A percentile compares a stretch with the other conserved stretches of the same genome.
Evolutionary conservation across 2,888 invertebrate species (phyloP).

Genomic region (Lamproptera curius): DNA sequence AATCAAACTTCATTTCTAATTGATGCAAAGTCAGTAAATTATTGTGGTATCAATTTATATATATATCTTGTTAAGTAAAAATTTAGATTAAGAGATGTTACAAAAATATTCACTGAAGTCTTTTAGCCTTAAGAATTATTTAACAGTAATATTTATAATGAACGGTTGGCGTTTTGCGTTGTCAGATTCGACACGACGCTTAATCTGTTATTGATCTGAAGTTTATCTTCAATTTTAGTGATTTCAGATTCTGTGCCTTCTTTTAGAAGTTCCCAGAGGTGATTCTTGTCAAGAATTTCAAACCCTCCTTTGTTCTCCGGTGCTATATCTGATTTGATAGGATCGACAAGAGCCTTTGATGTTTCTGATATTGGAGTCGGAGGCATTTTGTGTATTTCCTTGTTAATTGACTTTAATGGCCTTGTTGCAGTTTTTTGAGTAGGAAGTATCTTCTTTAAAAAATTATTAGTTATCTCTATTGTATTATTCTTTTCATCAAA

Average conservation of each 20-base stretch:
- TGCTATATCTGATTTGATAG: conserved; percentile 54
- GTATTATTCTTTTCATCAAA: conserved; percentile 31
- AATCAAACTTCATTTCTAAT: too few species aligned
- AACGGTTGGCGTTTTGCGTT: conserved; percentile 55
- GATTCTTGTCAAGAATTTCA: conserved; percentile 78
- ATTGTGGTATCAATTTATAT: too few species aligned
- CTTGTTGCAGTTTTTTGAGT: conserved; percentile 46
- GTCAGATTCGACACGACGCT: conserved; percentile 50
- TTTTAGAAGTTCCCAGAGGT: conserved; percentile 80
- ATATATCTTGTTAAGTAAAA: too few species aligned
- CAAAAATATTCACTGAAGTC: conserved; percentile 72
- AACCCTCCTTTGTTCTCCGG: conserved; percentile 74
- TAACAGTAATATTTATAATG: conserved; percentile 71
- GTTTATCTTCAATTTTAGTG: conserved; percentile 57
- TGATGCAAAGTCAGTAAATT: too few species aligned
- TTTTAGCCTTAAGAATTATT: conserved; percentile 69
- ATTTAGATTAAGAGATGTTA: conserved; percentile 38
- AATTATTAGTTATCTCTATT: too few species aligned
- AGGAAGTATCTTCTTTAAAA: conserved; percentile 39
- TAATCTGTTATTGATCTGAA: conserved; percentile 52
- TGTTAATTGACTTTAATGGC: conserved; percentile 67
- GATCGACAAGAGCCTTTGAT: conserved; percentile 53
- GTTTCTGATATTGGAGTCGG: conserved; percentile 69
- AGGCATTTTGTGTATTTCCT: conserved; percentile 73
- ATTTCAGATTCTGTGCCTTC: conserved; percentile 65